Base-by-base conservation (phyloP, 2,888 invertebrate species). In the Microplitis manilae region DNA sequence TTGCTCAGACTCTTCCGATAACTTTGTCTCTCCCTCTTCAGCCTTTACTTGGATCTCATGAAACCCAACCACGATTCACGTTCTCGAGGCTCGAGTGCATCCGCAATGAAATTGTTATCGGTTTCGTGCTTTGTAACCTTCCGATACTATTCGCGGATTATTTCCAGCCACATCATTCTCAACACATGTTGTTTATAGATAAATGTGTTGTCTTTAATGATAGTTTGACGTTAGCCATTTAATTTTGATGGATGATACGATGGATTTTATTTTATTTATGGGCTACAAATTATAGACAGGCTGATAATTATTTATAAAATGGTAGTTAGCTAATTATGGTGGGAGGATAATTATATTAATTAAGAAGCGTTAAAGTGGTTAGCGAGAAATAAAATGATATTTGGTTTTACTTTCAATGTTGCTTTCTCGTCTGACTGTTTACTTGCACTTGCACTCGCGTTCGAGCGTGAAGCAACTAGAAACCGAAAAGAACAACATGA, bases 401-500 rank as follows among this genome's bases (percentile, higher is more conserved):
- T 65, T 41, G 50, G 17, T 73, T 73, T 73, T 65, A 65, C 73
- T 73, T 65, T 73, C 73, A 50, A 13, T 20, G 6, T n/a, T 17
- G 40, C 38, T 38, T 72, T 62, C 62, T 62, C 77, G 68, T 75
- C 77, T 76, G 77, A 70, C 67, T 76, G 72, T 77, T 75, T 79
- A 81, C 82, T 82, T 81, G 79, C 82, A 78, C 81, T 82, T 79
- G 74, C 79, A 79, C 77, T 73, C 79, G 82, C 82, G 73, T 79
- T 81, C 81, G 74, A 78, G 78, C 81, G 79, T 81, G 80, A 81
- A 82, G 80, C 79, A 72, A 77, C 73, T 69, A 61, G 72, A 81
- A 81, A 78, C 64, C 78, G 78, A 79, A 81, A 80, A 65, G 68
- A 80, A 77, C 72, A 76, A n/a, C 15, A 75, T 73, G 77, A 61